Base-by-base conservation (phyloP, 2,888 invertebrate species). In the Suillia variegata region DNA sequence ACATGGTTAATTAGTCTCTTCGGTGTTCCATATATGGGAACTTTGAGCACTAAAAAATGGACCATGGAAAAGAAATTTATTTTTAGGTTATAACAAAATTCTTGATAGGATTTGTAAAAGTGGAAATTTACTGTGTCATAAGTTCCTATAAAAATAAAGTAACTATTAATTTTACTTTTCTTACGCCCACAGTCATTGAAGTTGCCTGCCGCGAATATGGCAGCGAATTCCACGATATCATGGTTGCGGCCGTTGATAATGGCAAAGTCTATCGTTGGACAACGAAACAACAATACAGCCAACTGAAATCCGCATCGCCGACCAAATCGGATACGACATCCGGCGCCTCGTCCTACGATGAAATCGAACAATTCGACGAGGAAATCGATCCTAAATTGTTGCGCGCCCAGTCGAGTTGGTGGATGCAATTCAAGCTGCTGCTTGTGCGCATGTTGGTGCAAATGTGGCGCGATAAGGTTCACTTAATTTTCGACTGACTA, bases 151-250 rank as follows among this genome's bases (percentile, higher is more conserved):
- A n/a, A n/a, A n/a, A n/a, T n/a, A n/a, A n/a, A n/a, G n/a, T n/a
- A n/a, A n/a, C n/a, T n/a, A n/a, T n/a, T n/a, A n/a, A n/a, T n/a
- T n/a, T n/a, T n/a, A n/a, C n/a, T n/a, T n/a, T n/a, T n/a, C n/a
- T n/a, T n/a, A n/a, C n/a, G n/a, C n/a, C n/a, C n/a, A 81, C 83
- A 92, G 92, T 92, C 58, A 89, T 93, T 65, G 93, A 93, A 84
- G 89, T 92, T 5, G 89, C 91, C 2, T 88, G 89, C 59, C 89
- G 89, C 0, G 93, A 93, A 80, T 93, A 93, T 71, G 93, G 93
- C 0, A 56, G 62, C 10, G 84, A 86, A 13, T 87, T 86, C 68
- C 84, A 87, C 2, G 89, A 91, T 18, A 84, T 82, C 70, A 89
- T 93, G 89, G 87, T 90, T 0, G 77, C 85, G 4, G 85, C 86